phyloP scores from a whole-genome alignment of 2,888 invertebrate genomes.

The Andrena dorsata region DNA sequence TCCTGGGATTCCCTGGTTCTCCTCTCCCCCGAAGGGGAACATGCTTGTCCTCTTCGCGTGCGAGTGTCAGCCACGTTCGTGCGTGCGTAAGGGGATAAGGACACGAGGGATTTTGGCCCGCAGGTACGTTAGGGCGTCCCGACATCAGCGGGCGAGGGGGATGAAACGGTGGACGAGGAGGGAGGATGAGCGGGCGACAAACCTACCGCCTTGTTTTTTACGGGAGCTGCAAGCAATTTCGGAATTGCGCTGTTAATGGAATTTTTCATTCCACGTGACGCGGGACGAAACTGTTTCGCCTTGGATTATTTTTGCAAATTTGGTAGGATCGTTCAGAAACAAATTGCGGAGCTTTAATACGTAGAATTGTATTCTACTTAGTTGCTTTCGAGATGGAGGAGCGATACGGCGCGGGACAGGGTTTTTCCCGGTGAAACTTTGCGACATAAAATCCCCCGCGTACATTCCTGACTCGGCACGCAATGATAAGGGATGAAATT shows the following conservation, averaged over 20 bases:
- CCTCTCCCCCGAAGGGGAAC: conserved; percentile 25
- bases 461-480: conserved; percentile 6
- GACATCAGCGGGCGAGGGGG: conserved; percentile 12
- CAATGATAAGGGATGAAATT: conserved; percentile 24
- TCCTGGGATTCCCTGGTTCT: conserved; percentile 42
- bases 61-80: conserved; percentile 36
- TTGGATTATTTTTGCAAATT: neutral
- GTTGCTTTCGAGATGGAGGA: too few species aligned
- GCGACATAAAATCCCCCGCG: neutral
- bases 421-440: neutral
- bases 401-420: neutral
- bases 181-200: neutral
- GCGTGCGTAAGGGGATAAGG: conserved; percentile 14
- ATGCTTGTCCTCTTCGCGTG: conserved; percentile 41
- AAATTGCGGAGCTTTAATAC: too few species aligned
- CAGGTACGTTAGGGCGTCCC: conserved; percentile 44
- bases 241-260: too few species aligned
- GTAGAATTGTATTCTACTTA: too few species aligned
- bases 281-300: neutral
- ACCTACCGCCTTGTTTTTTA: neutral
- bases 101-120: conserved; percentile 35
- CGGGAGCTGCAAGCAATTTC: neutral
- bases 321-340: neutral
- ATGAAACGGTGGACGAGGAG: neutral
- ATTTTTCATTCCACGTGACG: too few species aligned